Percentiles rank a stretch among this genome's conserved stretches.
These are phyloP conservation scores for Diplodus sargus DNA, from an alignment of 2,797 vertebrate genomes.

Conservation along the genomic window DNA sequence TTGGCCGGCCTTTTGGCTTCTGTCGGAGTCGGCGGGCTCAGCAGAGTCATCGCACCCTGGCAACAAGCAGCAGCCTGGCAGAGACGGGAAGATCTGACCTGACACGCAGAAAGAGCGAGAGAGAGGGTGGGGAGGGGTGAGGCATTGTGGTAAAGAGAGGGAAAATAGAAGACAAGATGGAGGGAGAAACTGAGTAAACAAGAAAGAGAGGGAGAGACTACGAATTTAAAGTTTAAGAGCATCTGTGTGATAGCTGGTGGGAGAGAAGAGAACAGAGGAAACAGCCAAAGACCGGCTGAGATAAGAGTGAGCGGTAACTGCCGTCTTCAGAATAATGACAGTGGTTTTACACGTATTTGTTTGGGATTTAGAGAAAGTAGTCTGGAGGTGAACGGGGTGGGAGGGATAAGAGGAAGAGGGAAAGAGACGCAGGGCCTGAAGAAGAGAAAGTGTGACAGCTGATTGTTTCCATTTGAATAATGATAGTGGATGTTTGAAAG, in stretches of 20 bases:
- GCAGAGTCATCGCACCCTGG: constrained; percentile 65
- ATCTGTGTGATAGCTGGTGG: not conserved
- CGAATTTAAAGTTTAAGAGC: not conserved
- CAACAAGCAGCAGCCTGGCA: constrained; percentile 58
- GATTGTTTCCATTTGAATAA: constrained; percentile 33
- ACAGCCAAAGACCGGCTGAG: not conserved
- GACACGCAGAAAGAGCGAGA: constrained; percentile 40
- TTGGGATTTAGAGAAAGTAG: constrained; percentile 37
- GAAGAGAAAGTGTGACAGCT: constrained; percentile 18
- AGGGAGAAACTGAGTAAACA: not conserved
- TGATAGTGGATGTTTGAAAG: constrained; percentile 24
- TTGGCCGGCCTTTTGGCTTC: constrained; percentile 71
- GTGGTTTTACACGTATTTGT: constrained; percentile 38
- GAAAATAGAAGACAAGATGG: constrained; percentile 13
- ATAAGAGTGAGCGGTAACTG: constrained; percentile 33
- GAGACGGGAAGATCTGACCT: constrained; percentile 55
- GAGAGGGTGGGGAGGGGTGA: constrained; percentile 33
- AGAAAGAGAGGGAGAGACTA: constrained; percentile 5
- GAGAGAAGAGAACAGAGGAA: not conserved
- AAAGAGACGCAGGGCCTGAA: not conserved
- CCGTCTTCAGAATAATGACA: constrained; percentile 31
- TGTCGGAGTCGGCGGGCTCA: constrained; percentile 70
- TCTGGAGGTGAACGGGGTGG: not conserved
- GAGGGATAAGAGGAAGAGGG: not conserved
- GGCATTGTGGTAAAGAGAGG: constrained; percentile 42